A percentile compares a stretch with the other conserved stretches of the same genome.
Conservation (phyloP, 2,797 vertebrate genomes). For the Hapalemur alaotrensis region DNA sequence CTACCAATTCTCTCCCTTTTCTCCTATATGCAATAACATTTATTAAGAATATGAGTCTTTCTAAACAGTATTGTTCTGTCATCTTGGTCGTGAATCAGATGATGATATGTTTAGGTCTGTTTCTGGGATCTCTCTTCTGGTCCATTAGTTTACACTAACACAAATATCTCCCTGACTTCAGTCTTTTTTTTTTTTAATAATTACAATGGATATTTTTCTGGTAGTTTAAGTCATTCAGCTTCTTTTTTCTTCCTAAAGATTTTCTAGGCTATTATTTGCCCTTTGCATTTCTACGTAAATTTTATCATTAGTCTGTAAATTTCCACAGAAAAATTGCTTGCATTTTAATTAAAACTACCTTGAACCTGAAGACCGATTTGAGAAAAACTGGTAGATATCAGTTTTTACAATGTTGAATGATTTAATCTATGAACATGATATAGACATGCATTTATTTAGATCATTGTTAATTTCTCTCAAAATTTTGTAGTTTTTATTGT, state of each 20-base stretch:
- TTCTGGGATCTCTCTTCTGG: not conserved
- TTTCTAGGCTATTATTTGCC: not conserved
- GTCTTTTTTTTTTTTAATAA: not conserved
- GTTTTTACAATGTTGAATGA: not conserved
- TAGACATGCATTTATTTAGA: not conserved
- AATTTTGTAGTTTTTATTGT: not conserved
- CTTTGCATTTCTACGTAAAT: not conserved
- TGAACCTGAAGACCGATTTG: not conserved
- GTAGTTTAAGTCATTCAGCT: not conserved
- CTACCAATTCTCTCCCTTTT: not conserved
- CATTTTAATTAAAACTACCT: not conserved
- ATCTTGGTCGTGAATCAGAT: not conserved
- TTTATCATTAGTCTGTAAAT: conserved; percentile 8
- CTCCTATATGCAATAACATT: not conserved
- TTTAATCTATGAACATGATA: not conserved
- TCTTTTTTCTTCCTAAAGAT: not conserved
- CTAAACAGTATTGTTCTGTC: not conserved
- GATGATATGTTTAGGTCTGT: not conserved
- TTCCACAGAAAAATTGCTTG: not conserved
- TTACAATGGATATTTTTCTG: not conserved
- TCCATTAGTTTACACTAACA: not conserved
- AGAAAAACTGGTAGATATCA: not conserved
- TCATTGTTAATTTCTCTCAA: not conserved
- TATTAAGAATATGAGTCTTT: not conserved
- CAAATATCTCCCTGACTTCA: not conserved